Evolutionary conservation across 2,888 invertebrate species (phyloP).

Genomic region (Drosophila robusta): DNA sequence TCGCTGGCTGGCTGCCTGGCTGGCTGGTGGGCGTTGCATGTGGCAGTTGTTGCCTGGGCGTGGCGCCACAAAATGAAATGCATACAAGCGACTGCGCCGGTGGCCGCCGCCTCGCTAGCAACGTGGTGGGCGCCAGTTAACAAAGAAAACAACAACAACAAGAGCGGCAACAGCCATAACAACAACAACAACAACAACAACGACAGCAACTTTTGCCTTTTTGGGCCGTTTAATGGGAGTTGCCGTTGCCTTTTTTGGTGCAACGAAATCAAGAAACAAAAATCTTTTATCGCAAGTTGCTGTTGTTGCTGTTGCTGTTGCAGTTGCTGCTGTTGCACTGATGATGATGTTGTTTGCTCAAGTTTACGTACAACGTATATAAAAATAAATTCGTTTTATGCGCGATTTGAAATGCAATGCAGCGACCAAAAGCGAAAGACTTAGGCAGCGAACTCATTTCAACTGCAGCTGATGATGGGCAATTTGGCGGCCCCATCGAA

Average conservation of each 20-base stretch:
- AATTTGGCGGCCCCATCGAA: conserved; percentile 44
- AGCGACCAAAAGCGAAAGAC: conserved; percentile 57
- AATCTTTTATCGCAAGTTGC: conserved; percentile 63
- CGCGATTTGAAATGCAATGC: conserved; percentile 48
- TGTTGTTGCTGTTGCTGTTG: conserved; percentile 35
- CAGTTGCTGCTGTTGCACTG: conserved; percentile 27
- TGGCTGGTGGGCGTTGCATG: conserved; percentile 67
- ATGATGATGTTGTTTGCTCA: conserved; percentile 65
- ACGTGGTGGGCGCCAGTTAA: conserved; percentile 75
- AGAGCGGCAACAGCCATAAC: conserved; percentile 10
- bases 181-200: conserved; percentile 28
- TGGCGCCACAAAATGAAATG: conserved; percentile 68
- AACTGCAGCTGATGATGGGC: conserved; percentile 43
- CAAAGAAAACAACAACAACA: conserved; percentile 50
- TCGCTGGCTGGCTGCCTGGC: conserved; percentile 21
- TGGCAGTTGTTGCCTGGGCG: conserved; percentile 62
- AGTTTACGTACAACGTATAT: conserved; percentile 36
- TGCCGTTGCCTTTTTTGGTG: conserved; percentile 81
- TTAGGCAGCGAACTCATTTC: conserved; percentile 63
- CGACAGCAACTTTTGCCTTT: conserved; percentile 63
- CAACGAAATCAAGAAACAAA: conserved; percentile 73
- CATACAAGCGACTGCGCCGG: conserved; percentile 60
- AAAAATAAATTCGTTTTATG: conserved; percentile 55
- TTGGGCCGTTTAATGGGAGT: conserved; percentile 79
- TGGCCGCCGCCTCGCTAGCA: conserved; percentile 57